These are phyloP conservation scores for Lasiommata megera DNA, from an alignment of 2,888 invertebrate genomes.

Conservation along the genomic window DNA sequence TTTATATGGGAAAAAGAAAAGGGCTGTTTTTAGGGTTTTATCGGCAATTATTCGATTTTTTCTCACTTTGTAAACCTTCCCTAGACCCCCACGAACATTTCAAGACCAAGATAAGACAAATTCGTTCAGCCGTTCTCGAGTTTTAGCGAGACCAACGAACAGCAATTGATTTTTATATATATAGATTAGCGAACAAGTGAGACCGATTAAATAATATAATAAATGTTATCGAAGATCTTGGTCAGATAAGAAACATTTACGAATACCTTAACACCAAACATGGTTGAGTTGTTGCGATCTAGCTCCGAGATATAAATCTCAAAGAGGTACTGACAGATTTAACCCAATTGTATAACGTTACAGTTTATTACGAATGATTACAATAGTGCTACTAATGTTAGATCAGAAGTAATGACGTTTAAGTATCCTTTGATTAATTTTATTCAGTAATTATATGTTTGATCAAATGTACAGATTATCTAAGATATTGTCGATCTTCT, in stretches of 20 bases:
- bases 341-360: slow-evolving; percentile 7
- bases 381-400: neutral
- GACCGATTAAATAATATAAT: neutral
- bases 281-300: slow-evolving; percentile 16
- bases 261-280: slow-evolving; percentile 13
- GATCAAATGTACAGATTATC: neutral
- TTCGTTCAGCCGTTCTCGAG: too few species aligned
- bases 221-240: slow-evolving; percentile 1
- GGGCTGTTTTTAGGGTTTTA: too few species aligned
- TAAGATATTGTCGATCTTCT: too few species aligned
- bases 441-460: neutral
- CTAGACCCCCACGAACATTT: too few species aligned
- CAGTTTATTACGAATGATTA: neutral
- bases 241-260: slow-evolving; percentile 4
- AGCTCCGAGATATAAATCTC: slow-evolving; percentile 13
- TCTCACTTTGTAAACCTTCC: too few species aligned
- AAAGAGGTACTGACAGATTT: slow-evolving; percentile 18
- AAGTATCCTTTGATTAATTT: neutral
- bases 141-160: too few species aligned
- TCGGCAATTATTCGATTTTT: too few species aligned
- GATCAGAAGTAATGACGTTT: slow-evolving; percentile 2
- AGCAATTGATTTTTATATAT: too few species aligned
- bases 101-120: too few species aligned
- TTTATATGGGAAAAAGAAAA: too few species aligned
- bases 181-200: neutral